Evolutionary conservation across 2,797 vertebrate species (phyloP).

Genomic region (Falco peregrinus): DNA sequence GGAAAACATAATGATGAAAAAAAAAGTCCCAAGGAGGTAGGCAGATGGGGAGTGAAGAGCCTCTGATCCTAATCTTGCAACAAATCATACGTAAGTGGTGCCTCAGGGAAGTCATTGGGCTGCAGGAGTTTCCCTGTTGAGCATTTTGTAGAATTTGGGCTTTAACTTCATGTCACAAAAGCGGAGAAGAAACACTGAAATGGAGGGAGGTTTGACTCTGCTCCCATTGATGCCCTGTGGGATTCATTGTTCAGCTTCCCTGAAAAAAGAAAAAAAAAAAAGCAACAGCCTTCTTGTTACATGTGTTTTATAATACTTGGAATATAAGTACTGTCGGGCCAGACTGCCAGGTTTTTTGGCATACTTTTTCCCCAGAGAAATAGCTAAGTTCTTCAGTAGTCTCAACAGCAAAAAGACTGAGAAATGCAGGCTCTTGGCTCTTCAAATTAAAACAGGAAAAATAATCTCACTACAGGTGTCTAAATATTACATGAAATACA

Average conservation of each 20-base stretch:
- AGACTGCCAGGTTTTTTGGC: background rate
- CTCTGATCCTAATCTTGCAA: background rate
- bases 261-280: background rate
- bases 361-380: slow-evolving; percentile 29
- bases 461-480: slow-evolving; percentile 9
- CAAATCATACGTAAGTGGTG: background rate
- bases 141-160: background rate
- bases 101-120: background rate
- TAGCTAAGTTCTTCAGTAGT: background rate
- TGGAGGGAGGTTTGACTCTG: background rate
- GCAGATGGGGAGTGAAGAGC: background rate
- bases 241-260: slow-evolving; percentile 14
- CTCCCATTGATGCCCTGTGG: background rate
- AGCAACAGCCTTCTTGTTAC: slow-evolving; percentile 13
- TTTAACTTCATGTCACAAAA: slow-evolving; percentile 6
- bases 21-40: background rate
- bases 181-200: background rate
- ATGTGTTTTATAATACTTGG: background rate
- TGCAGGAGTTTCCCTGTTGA: background rate
- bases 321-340: background rate
- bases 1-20: background rate
- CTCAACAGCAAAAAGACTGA: slow-evolving; percentile 11
- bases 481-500: slow-evolving; percentile 35
- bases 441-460: slow-evolving; percentile 48
- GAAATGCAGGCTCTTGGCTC: background rate